Evolutionary conservation across 2,888 invertebrate genomes (phyloP).

Genomic region (Calephelis perditalis): DNA sequence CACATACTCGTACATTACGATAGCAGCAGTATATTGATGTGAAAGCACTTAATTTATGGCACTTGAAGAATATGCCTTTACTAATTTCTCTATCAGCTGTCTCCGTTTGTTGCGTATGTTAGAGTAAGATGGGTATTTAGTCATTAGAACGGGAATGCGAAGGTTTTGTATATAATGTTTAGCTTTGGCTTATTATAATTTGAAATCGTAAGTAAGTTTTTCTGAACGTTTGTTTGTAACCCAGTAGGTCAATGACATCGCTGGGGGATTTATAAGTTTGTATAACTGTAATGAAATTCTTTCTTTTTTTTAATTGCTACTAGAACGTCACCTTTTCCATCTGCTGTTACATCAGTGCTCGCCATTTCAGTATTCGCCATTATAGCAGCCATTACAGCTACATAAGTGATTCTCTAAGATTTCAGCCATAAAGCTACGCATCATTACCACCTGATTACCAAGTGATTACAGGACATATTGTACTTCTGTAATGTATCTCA

Average conservation of each 20-base stretch:
- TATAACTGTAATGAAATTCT: background rate
- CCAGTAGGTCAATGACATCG: background rate
- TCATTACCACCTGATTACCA: no score
- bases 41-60: conserved; percentile 28
- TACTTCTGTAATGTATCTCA: background rate
- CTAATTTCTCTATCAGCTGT: conserved; percentile 28
- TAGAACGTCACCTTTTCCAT: no score
- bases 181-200: background rate
- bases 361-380: no score
- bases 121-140: conserved; percentile 26
- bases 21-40: conserved; percentile 21
- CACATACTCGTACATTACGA: background rate
- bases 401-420: no score
- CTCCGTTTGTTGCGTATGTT: conserved; percentile 20
- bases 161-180: conserved; percentile 22
- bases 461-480: background rate
- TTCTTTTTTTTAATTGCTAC: no score
- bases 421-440: no score
- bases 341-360: no score
- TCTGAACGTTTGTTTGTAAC: background rate
- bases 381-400: no score
- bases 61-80: conserved; percentile 22
- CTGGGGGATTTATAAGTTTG: no score
- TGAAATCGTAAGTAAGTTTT: background rate
- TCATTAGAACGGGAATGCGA: conserved; percentile 31